Evolutionary conservation across 1,140 invertebrate species (phyloP).

Genomic region (Mesaphorura yosii): DNA sequence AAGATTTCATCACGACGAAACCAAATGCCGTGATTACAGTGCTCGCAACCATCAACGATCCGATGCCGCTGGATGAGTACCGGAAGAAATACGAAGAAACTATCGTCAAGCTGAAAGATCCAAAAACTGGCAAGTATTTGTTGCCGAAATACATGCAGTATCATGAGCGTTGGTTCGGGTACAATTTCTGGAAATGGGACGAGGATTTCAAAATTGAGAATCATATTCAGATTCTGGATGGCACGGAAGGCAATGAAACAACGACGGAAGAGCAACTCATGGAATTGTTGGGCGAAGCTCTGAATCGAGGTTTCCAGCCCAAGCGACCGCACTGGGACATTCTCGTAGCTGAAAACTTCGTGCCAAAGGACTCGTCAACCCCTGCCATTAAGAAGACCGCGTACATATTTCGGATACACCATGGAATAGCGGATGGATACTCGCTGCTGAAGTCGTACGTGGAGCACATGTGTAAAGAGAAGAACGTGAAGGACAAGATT

Average conservation of each 20-base stretch:
- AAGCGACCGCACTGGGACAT: constrained; percentile 6
- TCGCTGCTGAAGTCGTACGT: constrained; percentile 25
- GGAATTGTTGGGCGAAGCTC: background rate
- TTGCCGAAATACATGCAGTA: constrained; percentile 9
- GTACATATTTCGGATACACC: constrained; percentile 20
- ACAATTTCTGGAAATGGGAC: constrained; percentile 17
- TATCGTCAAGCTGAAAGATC: background rate
- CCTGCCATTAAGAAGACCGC: background rate
- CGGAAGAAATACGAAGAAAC: background rate
- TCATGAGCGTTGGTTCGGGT: background rate
- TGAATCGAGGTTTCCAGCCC: background rate
- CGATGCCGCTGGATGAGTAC: background rate
- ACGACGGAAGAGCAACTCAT: background rate
- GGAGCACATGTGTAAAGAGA: constrained; percentile 15
- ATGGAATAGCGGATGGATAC: constrained; percentile 21
- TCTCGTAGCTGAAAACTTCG: background rate
- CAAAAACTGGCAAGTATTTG: background rate
- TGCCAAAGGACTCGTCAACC: background rate
- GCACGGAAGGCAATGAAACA: background rate
- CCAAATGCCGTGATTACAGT: background rate
- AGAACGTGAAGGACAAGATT: constrained; percentile 4
- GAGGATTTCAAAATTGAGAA: constrained; percentile 11
- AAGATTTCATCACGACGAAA: background rate
- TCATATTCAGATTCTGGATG: constrained; percentile 3
- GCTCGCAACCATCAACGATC: background rate